Percentiles rank a stretch among this genome's conserved stretches.
phyloP scores from a whole-genome alignment of 2,888 invertebrate species.

The Rhagonycha fulva region DNA sequence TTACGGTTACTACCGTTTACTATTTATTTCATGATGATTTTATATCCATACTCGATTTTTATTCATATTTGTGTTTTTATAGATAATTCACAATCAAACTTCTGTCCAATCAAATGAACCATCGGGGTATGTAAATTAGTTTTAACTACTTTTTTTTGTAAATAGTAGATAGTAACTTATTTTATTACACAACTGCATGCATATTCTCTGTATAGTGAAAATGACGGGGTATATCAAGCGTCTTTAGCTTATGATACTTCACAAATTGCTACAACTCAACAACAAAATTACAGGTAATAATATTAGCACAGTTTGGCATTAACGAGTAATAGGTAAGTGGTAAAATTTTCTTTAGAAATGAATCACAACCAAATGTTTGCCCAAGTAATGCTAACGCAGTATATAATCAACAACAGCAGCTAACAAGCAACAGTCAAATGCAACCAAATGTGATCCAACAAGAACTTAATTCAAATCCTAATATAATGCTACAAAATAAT shows the following conservation, averaged over 20 bases:
- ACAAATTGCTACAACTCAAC: neutral
- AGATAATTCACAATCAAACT: conserved; percentile 68
- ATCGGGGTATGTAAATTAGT: conserved; percentile 60
- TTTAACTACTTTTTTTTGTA: neutral
- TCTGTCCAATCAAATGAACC: conserved; percentile 59
- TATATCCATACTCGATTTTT: neutral
- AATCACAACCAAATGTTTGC: neutral
- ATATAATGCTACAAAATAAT: neutral
- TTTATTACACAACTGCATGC: neutral
- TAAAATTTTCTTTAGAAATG: neutral
- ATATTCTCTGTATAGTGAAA: neutral
- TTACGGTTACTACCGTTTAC: too few relatives aligned
- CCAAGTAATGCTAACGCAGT: conserved; percentile 2
- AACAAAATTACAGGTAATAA: conserved; percentile 17
- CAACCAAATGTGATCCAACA: neutral
- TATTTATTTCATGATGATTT: neutral
- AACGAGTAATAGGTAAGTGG: neutral
- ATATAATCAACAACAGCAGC: neutral
- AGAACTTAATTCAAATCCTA: neutral
- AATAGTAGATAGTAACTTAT: neutral
- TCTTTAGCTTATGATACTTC: neutral
- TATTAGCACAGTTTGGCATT: neutral
- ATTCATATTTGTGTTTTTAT: conserved; percentile 46
- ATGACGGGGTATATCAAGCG: neutral
- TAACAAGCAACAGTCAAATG: neutral